Evolutionary conservation across 1,140 invertebrate species (phyloP).

Genomic region (Lucilia sericata): DNA sequence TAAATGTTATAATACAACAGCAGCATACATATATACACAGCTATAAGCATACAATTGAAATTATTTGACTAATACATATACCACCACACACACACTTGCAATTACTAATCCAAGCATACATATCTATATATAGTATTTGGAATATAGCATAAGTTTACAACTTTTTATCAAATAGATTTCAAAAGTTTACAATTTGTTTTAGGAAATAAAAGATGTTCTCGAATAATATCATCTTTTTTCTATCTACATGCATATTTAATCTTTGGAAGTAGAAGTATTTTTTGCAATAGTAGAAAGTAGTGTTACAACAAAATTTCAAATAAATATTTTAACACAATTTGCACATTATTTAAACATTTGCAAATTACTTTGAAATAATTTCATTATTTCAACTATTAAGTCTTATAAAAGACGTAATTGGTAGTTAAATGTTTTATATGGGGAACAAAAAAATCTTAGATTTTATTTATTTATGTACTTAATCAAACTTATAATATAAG

Average conservation of each 20-base stretch:
- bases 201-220: slow-evolving; percentile 1
- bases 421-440: background rate
- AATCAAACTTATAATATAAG: background rate
- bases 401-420: background rate
- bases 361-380: background rate
- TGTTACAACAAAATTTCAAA: background rate
- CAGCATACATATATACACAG: too few relatives aligned
- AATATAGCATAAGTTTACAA: background rate
- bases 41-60: background rate
- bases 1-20: background rate
- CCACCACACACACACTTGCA: background rate
- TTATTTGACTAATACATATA: background rate
- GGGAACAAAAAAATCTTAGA: background rate
- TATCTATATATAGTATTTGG: background rate
- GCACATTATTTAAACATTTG: background rate
- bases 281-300: background rate
- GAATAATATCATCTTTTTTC: background rate
- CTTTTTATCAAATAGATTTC: background rate
- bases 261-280: background rate
- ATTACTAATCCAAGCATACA: background rate
- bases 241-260: background rate
- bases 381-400: background rate
- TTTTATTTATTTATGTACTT: background rate
- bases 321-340: background rate
- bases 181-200: background rate